Conservation (phyloP, 2,888 invertebrate genomes). For the Drosophila flavopinicola region DNA sequence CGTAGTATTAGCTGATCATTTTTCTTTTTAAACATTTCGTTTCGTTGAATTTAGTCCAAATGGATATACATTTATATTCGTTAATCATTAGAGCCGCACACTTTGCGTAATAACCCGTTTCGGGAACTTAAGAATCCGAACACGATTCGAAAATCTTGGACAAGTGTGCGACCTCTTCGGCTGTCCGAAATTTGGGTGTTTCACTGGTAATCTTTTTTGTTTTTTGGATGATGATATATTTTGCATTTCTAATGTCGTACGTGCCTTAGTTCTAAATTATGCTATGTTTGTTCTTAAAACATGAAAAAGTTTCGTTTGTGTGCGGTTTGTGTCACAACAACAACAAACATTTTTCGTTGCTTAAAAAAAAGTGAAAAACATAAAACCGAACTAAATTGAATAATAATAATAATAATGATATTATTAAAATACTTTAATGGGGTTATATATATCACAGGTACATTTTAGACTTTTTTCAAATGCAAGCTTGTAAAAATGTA, state of each 20-base stretch:
- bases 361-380: slow-evolving; percentile 25
- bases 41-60: slow-evolving; percentile 71
- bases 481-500: slow-evolving; percentile 78
- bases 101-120: slow-evolving; percentile 11
- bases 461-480: slow-evolving; percentile 82
- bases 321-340: slow-evolving; percentile 31
- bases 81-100: slow-evolving; percentile 27
- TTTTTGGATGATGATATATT: slow-evolving; percentile 60
- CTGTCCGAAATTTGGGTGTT: slow-evolving; percentile 41
- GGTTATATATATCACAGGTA: slow-evolving; percentile 84
- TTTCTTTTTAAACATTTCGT: slow-evolving; percentile 44
- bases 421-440: slow-evolving; percentile 76
- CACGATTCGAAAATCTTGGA: slow-evolving; percentile 32
- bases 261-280: slow-evolving; percentile 75
- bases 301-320: slow-evolving; percentile 43
- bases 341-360: slow-evolving; percentile 53
- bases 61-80: slow-evolving; percentile 33
- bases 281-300: slow-evolving; percentile 51
- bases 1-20: slow-evolving; percentile 28
- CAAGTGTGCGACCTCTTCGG: slow-evolving; percentile 39
- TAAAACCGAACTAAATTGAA: slow-evolving; percentile 26
- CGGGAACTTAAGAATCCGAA: slow-evolving; percentile 23
- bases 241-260: slow-evolving; percentile 78
- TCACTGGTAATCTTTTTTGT: slow-evolving; percentile 44
- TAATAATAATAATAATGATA: slow-evolving; percentile 40